Percentiles rank a stretch among this genome's conserved stretches.
These are phyloP conservation scores for Leptocoma aspasia DNA, from an alignment of 2,113 vertebrate genomes.

Conservation along the genomic window DNA sequence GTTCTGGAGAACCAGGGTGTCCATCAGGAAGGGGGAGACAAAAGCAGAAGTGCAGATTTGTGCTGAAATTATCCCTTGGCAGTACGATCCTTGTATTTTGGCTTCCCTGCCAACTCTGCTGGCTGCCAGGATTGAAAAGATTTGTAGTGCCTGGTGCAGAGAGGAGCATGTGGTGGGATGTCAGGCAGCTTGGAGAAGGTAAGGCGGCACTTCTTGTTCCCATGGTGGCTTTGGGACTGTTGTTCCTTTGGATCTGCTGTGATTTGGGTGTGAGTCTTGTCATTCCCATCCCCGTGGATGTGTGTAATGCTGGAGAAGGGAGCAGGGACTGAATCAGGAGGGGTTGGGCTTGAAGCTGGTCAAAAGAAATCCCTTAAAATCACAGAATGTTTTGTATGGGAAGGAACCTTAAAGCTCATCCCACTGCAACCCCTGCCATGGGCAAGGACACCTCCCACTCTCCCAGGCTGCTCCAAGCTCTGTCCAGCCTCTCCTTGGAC, in stretches of 20 bases:
- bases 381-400: background rate
- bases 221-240: rapidly evolving
- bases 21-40: background rate
- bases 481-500: rapidly evolving
- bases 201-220: background rate
- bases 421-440: background rate
- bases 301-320: background rate
- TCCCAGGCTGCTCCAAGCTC: background rate
- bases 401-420: background rate
- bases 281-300: background rate
- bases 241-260: background rate
- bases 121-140: background rate
- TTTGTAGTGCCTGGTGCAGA: background rate
- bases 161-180: background rate
- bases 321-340: background rate
- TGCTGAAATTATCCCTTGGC: background rate
- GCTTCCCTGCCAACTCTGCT: background rate
- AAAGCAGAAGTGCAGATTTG: background rate
- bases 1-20: background rate
- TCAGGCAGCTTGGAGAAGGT: background rate
- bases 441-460: background rate
- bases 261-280: background rate
- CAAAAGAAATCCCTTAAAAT: background rate
- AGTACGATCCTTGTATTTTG: background rate
- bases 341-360: background rate